Evolutionary conservation across 2,888 invertebrate species (phyloP).

Genomic region (Epiperipatus broadwayi): DNA sequence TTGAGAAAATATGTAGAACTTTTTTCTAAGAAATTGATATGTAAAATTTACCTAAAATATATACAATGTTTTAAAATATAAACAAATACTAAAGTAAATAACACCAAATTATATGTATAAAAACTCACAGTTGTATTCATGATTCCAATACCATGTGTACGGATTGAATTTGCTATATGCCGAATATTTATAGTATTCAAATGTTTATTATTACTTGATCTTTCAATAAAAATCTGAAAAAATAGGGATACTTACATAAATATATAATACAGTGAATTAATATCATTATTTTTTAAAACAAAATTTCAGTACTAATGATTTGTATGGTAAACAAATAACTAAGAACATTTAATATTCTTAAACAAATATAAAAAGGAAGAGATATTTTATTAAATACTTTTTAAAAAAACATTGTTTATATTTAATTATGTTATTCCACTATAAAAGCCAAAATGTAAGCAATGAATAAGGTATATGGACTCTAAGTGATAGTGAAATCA

Average conservation of each 20-base stretch:
- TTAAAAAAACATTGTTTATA: no score
- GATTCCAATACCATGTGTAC: slow-evolving; percentile 89
- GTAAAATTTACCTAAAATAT: slow-evolving; percentile 48
- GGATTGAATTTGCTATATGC: slow-evolving; percentile 86
- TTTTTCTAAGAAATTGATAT: slow-evolving; percentile 78
- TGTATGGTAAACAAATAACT: no score
- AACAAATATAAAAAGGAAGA: no score
- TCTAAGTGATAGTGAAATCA: no score
- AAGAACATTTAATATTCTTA: no score
- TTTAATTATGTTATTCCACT: no score
- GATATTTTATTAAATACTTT: no score
- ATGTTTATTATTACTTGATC: slow-evolving; percentile 72
- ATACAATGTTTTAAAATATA: slow-evolving; percentile 1
- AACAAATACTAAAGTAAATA: slow-evolving; percentile 8
- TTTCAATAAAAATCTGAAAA: slow-evolving; percentile 61
- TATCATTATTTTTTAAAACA: no score
- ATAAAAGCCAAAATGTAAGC: no score
- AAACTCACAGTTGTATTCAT: slow-evolving; percentile 68
- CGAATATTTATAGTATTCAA: slow-evolving; percentile 83
- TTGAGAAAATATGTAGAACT: slow-evolving; percentile 83
- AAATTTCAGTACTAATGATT: no score
- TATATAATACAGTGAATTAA: background rate
- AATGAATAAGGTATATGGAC: no score
- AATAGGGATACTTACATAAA: slow-evolving; percentile 11
- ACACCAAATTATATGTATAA: slow-evolving; percentile 11